These are phyloP conservation scores for Orchestia grillus DNA, from an alignment of 1,140 invertebrate genomes.

Conservation along the genomic window DNA sequence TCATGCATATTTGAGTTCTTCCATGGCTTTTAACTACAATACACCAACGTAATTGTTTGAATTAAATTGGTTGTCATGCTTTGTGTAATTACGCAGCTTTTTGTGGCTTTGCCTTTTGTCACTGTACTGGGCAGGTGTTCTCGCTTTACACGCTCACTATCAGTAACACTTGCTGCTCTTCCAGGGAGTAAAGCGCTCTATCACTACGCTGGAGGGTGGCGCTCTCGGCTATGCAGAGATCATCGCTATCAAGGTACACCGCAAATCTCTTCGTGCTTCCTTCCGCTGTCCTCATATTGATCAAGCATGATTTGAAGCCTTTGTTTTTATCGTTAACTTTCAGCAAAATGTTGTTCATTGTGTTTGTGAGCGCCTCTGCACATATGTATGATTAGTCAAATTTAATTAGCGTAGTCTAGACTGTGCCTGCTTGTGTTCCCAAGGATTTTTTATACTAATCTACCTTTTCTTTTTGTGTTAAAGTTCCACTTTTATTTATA, in stretches of 20 bases:
- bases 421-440: background rate
- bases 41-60: background rate
- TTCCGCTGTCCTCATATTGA: background rate
- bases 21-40: no score
- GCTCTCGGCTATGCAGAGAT: slow-evolving; percentile 92
- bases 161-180: slow-evolving; percentile 1
- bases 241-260: slow-evolving; percentile 90
- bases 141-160: no score
- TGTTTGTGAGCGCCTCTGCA: background rate
- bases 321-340: background rate
- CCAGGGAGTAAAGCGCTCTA: slow-evolving; percentile 88
- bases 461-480: background rate
- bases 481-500: background rate
- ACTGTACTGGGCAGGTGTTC: no score
- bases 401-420: background rate
- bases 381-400: background rate
- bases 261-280: background rate
- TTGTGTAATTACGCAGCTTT: no score
- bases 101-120: no score
- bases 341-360: background rate
- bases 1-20: no score
- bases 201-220: slow-evolving; percentile 88
- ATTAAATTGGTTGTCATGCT: background rate
- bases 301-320: background rate
- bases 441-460: background rate